Evolutionary conservation across 2,888 invertebrate genomes (phyloP), one percentile per base, ranked within the genome.

Genomic region (Cylindroiulus punctatus): DNA sequence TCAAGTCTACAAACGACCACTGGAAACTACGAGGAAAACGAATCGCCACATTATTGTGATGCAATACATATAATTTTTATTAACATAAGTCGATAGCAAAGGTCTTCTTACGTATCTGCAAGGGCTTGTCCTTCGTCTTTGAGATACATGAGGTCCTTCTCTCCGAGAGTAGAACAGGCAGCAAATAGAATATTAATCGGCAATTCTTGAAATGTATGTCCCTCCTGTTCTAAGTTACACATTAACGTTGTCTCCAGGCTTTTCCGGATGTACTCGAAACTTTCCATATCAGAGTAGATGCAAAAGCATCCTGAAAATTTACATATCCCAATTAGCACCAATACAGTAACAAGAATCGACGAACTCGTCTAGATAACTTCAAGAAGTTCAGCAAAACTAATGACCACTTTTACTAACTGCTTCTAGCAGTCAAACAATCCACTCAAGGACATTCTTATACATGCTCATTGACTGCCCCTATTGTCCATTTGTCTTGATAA

Each of bases 161-260:
- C 96, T 88, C 95, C 95, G 90, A 96, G 94, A 87, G 93, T 93
- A 19, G 95, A 93, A 91, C 97, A 96, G 90, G 96, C 96, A 40
- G 97, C 95, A 91, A 97, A 96, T 92, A 98, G 94, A 89, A 98
- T 94, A 84, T 97, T 97, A 90, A 97, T 94, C 1, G 98, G 98
- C 88, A 97, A 91, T 88, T 95, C 91, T 92, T 97, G 96, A 91
- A 97, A 96, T 17, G 95, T 95, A 88, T 95, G 91, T 89, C 96
- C 95, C 90, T 97, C 97, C 89, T 96, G 95, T 90, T 97, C 96
- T 87, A 97, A 92, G 92, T 97, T 97, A 26, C 96, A 95, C 14
- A 97, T 92, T 40, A 98, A 92, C 3, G 97, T 97, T 91, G 97
- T 96, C 91, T 98, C 97, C 88, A 98, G 93, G 91, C 97, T 97